Percentiles rank a stretch among this genome's conserved stretches.
phyloP scores from a whole-genome alignment of 2,888 invertebrate species.

The Halocaridina rubra region DNA sequence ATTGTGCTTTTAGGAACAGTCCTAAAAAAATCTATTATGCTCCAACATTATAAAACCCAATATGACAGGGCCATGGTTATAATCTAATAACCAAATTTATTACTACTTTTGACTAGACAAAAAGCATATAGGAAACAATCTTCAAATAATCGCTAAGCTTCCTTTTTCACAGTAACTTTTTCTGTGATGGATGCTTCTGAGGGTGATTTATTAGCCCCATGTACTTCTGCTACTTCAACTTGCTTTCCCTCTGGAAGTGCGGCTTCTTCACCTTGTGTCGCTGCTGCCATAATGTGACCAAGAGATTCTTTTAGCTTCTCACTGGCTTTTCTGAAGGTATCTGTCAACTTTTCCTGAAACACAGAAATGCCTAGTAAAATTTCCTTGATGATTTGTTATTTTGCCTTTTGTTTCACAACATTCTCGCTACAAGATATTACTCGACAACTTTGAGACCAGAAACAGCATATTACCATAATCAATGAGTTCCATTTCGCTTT shows the following conservation, averaged over 20 bases:
- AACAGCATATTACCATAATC: background rate
- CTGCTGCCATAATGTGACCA: conserved; percentile 76
- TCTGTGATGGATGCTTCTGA: background rate
- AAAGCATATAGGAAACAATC: too few relatives aligned
- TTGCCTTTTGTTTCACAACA: background rate
- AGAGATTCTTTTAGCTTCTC: conserved; percentile 87
- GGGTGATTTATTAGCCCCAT: background rate
- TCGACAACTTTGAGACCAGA: background rate
- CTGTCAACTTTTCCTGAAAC: conserved; percentile 74
- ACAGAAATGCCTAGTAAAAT: too few relatives aligned
- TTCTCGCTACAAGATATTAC: background rate
- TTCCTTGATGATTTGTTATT: too few relatives aligned
- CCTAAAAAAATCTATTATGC: too few relatives aligned
- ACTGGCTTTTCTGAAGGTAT: conserved; percentile 86
- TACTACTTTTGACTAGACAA: too few relatives aligned
- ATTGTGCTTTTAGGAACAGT: too few relatives aligned
- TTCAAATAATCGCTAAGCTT: background rate
- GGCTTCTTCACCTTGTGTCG: conserved; percentile 74
- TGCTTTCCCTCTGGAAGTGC: conserved; percentile 64
- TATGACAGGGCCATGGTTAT: too few relatives aligned
- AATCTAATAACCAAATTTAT: too few relatives aligned
- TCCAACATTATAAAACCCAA: too few relatives aligned
- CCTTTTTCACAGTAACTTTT: background rate
- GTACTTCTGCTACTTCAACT: conserved; percentile 63
- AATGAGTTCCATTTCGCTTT: too few relatives aligned